phyloP scores from a whole-genome alignment of 2,113 vertebrate species.

The Hipposideros armiger region DNA sequence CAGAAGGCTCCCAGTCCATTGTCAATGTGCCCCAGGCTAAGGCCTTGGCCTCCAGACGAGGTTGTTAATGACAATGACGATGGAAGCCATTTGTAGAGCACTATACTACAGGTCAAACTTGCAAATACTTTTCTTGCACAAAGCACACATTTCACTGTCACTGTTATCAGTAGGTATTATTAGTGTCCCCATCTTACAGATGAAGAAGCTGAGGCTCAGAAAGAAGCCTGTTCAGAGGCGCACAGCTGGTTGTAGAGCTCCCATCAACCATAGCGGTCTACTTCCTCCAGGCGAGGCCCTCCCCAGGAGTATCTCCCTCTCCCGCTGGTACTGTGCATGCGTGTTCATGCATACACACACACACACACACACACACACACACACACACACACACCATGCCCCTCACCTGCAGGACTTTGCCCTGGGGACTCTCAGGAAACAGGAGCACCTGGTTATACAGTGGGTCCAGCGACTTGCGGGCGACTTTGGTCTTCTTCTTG shows the following conservation, averaged over 20 bases:
- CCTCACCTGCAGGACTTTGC: slow-evolving; percentile 97
- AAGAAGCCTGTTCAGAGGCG: neutral
- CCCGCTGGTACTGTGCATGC: no score
- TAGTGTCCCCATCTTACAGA: neutral
- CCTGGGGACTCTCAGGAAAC: slow-evolving; percentile 97
- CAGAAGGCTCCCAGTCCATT: no score
- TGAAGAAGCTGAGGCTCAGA: neutral
- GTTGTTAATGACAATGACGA: no score
- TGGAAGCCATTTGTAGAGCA: neutral
- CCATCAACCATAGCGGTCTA: neutral
- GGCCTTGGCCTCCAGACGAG: no score
- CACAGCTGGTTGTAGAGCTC: neutral
- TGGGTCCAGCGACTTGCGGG: slow-evolving; percentile 97
- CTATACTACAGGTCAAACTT: neutral
- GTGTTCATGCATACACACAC: neutral
- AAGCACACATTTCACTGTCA: neutral
- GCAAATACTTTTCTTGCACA: neutral
- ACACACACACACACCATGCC: neutral
- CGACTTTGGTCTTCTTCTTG: slow-evolving; percentile 99
- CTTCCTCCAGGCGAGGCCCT: neutral
- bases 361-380: accelerated
- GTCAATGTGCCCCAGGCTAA: neutral
- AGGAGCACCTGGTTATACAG: slow-evolving; percentile 98
- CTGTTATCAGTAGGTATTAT: neutral
- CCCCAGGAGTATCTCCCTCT: neutral